Percentiles rank a stretch among this genome's conserved stretches.
These are phyloP conservation scores for Eptatretus burgeri DNA, from an alignment of 2,113 vertebrate species.

Conservation along the genomic window DNA sequence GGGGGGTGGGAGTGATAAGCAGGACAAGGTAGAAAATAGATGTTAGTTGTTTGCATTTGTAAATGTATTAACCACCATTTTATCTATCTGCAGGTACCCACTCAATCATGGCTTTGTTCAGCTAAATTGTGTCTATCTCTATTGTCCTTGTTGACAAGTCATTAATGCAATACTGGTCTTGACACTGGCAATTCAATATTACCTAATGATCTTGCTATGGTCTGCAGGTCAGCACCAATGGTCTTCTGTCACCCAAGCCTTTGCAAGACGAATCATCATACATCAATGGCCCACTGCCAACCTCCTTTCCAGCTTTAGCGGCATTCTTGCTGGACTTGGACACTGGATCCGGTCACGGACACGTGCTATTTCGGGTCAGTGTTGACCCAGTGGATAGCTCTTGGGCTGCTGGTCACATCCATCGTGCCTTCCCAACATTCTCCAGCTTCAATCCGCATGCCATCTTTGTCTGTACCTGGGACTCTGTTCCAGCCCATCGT, in stretches of 20 bases:
- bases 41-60: too few species aligned
- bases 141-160: too few species aligned
- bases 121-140: too few species aligned
- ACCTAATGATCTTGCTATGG: not conserved
- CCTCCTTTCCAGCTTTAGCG: constrained; percentile 34
- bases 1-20: too few species aligned
- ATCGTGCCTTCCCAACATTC: not conserved
- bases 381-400: not conserved
- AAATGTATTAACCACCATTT: too few species aligned
- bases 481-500: not conserved
- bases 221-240: constrained; percentile 45
- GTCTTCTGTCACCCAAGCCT: constrained; percentile 32
- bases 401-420: not conserved
- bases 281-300: constrained; percentile 27
- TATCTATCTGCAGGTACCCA: too few species aligned
- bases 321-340: constrained; percentile 51
- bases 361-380: not conserved
- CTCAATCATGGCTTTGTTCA: too few species aligned
- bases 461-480: not conserved
- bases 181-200: too few species aligned
- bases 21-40: too few species aligned
- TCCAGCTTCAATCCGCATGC: not conserved
- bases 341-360: constrained; percentile 14
- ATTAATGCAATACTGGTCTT: too few species aligned
- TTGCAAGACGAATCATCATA: constrained; percentile 25